Percentiles rank a stretch among this genome's conserved stretches.
Conservation (phyloP, 1,140 invertebrate genomes). For the Samia ricini region DNA sequence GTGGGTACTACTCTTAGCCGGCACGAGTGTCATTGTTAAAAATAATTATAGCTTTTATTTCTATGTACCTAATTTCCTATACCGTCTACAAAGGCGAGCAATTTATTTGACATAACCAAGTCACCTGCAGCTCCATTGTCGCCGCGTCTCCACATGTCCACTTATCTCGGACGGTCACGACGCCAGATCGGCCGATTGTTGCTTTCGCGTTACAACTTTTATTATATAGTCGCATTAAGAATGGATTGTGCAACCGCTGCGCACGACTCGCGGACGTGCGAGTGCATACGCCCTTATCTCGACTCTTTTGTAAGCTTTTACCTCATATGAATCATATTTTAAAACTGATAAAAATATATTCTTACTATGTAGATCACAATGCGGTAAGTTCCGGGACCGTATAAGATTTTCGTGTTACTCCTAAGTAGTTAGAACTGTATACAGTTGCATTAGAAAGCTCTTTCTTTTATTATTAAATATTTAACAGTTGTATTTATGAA, state of each 20-base stretch:
- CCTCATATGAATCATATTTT: slow-evolving; percentile 1
- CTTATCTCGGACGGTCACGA: slow-evolving; percentile 60
- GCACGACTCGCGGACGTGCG: slow-evolving; percentile 30
- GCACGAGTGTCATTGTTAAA: no score
- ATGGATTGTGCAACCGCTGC: slow-evolving; percentile 26
- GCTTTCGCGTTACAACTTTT: slow-evolving; percentile 55
- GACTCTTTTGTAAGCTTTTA: slow-evolving; percentile 15
- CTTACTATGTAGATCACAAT: background rate
- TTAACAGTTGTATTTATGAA: no score
- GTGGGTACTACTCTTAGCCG: no score
- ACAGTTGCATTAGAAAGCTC: no score
- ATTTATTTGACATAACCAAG: background rate
- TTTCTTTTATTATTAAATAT: no score
- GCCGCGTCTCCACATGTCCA: slow-evolving; percentile 55
- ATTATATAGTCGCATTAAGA: slow-evolving; percentile 31
- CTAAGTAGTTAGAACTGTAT: no score
- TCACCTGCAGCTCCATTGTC: slow-evolving; percentile 22
- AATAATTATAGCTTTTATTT: no score
- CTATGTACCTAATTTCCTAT: no score
- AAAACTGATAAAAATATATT: background rate
- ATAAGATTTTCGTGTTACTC: background rate
- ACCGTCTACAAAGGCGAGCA: background rate
- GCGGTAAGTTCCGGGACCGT: background rate
- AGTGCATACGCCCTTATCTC: slow-evolving; percentile 26
- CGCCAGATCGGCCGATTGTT: slow-evolving; percentile 47